phyloP scores from a whole-genome alignment of 2,113 vertebrate species.

The Gambusia holbrooki region DNA sequence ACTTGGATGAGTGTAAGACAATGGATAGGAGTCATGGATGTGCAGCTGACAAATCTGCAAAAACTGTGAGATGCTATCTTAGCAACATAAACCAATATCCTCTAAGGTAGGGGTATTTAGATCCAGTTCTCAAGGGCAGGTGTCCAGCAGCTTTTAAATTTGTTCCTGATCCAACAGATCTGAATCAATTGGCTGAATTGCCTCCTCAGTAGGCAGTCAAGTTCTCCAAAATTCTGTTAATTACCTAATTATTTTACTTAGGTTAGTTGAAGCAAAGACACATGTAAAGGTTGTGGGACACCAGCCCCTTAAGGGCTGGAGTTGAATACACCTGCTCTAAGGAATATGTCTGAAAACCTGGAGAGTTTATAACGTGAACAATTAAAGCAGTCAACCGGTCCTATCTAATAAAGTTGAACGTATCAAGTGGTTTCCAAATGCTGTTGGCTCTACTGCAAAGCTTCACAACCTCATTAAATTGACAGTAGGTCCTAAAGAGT shows the following conservation, averaged over 20 bases:
- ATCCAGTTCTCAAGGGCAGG: too few relatives aligned
- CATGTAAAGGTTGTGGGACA: too few relatives aligned
- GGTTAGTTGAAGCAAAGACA: too few relatives aligned
- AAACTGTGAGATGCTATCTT: not conserved
- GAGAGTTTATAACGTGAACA: too few relatives aligned
- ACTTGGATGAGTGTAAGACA: not conserved
- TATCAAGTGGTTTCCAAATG: conserved; percentile 29
- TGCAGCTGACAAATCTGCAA: not conserved
- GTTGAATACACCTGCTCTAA: not conserved
- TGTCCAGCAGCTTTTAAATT: too few relatives aligned
- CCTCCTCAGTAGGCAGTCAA: too few relatives aligned
- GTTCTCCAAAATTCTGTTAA: too few relatives aligned
- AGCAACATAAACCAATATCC: not conserved
- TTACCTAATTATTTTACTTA: too few relatives aligned
- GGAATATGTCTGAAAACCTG: not conserved
- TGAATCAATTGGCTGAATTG: too few relatives aligned
- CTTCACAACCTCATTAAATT: conserved; percentile 56
- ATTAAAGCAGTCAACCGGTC: not conserved
- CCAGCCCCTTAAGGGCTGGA: too few relatives aligned
- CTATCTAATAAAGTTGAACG: not conserved
- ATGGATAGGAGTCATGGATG: not conserved
- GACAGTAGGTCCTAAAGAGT: conserved; percentile 44
- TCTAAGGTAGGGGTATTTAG: too few relatives aligned
- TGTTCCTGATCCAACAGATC: too few relatives aligned
- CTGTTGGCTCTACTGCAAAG: conserved; percentile 29